Percentiles rank a stretch among this genome's conserved stretches.
Evolutionary conservation across 2,113 vertebrate genomes (phyloP).

Genomic region (Cricetomys ansorgei): DNA sequence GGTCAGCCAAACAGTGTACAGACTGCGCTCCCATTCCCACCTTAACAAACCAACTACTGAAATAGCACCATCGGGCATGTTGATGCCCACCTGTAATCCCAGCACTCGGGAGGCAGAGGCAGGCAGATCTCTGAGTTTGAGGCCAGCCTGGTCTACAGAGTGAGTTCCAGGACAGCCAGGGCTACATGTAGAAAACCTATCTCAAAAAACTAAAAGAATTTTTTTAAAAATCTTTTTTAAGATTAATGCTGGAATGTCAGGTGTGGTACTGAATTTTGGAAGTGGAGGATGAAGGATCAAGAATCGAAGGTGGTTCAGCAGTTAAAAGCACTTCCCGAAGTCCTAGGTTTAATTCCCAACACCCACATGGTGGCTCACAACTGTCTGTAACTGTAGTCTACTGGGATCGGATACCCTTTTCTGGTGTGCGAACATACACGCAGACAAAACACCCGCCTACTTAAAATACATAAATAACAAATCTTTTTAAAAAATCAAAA

Average conservation of each 20-base stretch:
- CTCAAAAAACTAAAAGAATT: not conserved
- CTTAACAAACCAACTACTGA: not conserved
- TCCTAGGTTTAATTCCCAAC: too few relatives aligned
- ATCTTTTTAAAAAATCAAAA: not conserved
- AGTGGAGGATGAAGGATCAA: not conserved
- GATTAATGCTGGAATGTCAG: not conserved
- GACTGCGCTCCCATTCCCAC: not conserved
- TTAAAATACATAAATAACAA: not conserved
- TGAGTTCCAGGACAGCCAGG: not conserved
- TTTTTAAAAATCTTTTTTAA: too few relatives aligned
- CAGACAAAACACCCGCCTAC: not conserved
- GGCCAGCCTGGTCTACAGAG: not conserved
- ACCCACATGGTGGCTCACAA: too few relatives aligned
- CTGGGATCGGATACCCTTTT: too few relatives aligned
- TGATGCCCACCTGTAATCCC: not conserved
- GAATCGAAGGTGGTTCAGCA: not conserved
- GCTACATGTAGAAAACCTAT: not conserved
- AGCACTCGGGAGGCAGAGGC: not conserved
- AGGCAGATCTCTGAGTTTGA: not conserved
- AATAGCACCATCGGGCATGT: not conserved
- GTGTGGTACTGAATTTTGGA: not conserved
- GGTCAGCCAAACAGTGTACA: not conserved
- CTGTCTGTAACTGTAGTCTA: too few relatives aligned
- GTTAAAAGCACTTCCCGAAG: too few relatives aligned
- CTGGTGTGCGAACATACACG: too few relatives aligned